A percentile compares a stretch with the other conserved stretches of the same genome.
phyloP scores from a whole-genome alignment of 2,113 vertebrate genomes.

The Dicaeum eximium region DNA sequence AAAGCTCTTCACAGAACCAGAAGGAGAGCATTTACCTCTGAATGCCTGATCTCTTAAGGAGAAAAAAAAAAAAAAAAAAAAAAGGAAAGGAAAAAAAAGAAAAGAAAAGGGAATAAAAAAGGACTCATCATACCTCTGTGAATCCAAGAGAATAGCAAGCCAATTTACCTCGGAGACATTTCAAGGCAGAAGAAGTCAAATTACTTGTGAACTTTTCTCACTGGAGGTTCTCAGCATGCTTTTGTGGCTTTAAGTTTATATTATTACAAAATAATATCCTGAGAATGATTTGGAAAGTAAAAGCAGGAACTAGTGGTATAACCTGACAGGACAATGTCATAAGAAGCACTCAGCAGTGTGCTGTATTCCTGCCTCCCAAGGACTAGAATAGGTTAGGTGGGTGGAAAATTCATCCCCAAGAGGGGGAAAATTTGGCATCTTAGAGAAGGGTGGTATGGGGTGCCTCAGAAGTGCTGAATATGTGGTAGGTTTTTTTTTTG shows the following conservation, averaged over 20 bases:
- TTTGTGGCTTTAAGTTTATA: not conserved
- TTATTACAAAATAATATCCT: not conserved
- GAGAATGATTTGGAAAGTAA: not conserved
- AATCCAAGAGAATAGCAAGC: not conserved
- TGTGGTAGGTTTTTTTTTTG: not conserved
- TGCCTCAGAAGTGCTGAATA: not conserved
- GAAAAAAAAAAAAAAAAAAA: too few relatives aligned
- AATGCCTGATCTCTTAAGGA: not conserved
- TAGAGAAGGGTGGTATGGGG: not conserved
- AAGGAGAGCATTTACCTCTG: constrained; percentile 56
- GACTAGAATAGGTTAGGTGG: not conserved
- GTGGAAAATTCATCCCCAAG: not conserved
- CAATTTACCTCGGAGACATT: not conserved
- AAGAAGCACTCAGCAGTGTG: not conserved
- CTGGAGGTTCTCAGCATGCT: not conserved
- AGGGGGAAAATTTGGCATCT: not conserved
- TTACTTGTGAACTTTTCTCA: not conserved
- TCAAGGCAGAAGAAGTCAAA: not conserved
- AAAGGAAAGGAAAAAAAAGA: fast-evolving
- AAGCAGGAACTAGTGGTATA: not conserved
- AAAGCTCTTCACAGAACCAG: constrained; percentile 53
- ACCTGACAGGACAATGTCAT: not conserved
- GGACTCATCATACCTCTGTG: not conserved
- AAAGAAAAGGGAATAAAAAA: fast-evolving
- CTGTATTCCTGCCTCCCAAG: not conserved